A percentile compares a stretch with the other conserved stretches of the same genome.
Conservation (phyloP, 1,140 invertebrate species). For the Drosophila nigromelanica region DNA sequence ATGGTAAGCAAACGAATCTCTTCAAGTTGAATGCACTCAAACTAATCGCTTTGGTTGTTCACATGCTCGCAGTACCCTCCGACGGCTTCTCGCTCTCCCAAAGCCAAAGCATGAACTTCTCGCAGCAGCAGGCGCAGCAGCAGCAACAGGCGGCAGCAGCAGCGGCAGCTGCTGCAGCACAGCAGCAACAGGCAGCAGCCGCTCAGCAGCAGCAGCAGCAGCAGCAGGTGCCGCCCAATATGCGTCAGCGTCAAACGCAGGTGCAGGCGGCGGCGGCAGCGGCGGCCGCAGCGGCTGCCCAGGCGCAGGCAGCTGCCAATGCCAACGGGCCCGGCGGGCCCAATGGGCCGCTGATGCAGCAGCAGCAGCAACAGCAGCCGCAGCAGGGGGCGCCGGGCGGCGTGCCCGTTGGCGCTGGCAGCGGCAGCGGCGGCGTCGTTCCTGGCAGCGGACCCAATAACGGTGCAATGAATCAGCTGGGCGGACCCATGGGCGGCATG, state of each 20-base stretch:
- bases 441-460: constrained; percentile 49
- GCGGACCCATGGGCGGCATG: too few species aligned
- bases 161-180: constrained; percentile 69
- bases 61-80: constrained; percentile 83
- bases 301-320: constrained; percentile 73
- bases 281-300: constrained; percentile 68
- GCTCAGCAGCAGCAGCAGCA: constrained; percentile 66
- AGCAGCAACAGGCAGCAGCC: constrained; percentile 83
- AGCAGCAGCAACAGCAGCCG: constrained; percentile 59
- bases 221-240: constrained; percentile 81
- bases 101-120: constrained; percentile 93
- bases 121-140: constrained; percentile 86
- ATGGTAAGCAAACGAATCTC: constrained; percentile 53
- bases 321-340: constrained; percentile 53
- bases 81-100: constrained; percentile 90
- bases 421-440: constrained; percentile 46
- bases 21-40: background rate
- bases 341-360: constrained; percentile 64
- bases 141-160: constrained; percentile 66
- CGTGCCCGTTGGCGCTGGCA: constrained; percentile 35
- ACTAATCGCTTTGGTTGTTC: background rate
- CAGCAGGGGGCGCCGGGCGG: constrained; percentile 38
- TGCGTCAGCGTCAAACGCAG: constrained; percentile 80
- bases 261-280: constrained; percentile 68
- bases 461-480: constrained; percentile 60